A percentile compares a stretch with the other conserved stretches of the same genome.
These are phyloP conservation scores for Actinopyga echinites DNA, from an alignment of 53 echinoderm and acorn worm species.

Conservation along the genomic window DNA sequence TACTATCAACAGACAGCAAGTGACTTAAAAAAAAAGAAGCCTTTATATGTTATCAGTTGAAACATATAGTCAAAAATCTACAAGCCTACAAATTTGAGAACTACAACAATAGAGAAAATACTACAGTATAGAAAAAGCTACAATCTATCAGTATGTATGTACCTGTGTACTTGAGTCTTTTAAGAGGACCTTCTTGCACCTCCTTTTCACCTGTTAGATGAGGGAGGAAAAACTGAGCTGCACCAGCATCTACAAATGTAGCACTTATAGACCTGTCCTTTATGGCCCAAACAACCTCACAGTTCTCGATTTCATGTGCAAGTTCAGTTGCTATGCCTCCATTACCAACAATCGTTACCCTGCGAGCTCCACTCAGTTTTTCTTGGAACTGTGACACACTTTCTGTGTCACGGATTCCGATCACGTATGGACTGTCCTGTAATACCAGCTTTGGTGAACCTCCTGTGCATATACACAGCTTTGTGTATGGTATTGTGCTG, in stretches of 20 bases:
- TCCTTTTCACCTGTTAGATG: slow-evolving; percentile 67
- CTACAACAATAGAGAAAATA: not conserved
- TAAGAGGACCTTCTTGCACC: slow-evolving; percentile 55
- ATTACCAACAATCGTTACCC: slow-evolving; percentile 83
- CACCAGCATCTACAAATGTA: slow-evolving; percentile 86
- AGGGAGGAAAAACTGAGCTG: slow-evolving; percentile 87
- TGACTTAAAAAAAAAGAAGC: not conserved
- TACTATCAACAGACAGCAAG: too few relatives aligned
- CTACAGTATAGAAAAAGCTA: not conserved
- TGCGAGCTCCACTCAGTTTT: slow-evolving; percentile 71
- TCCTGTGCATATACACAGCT: slow-evolving; percentile 87
- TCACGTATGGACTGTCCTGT: slow-evolving; percentile 70
- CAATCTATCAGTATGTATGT: not conserved
- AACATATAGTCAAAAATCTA: not conserved
- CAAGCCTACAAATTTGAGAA: not conserved
- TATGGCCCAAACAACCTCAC: slow-evolving; percentile 87
- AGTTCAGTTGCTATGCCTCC: slow-evolving; percentile 97
- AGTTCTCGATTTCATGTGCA: slow-evolving; percentile 86
- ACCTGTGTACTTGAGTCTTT: slow-evolving; percentile 91
- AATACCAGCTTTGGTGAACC: slow-evolving; percentile 76
- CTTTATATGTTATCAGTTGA: not conserved
- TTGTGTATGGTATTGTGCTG: slow-evolving; percentile 44
- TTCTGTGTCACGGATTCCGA: slow-evolving; percentile 96
- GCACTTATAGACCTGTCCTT: slow-evolving; percentile 82
- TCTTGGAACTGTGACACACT: slow-evolving; percentile 81